These are phyloP conservation scores for Tolypeutes matacus DNA, from an alignment of 2,797 vertebrate genomes.

Conservation along the genomic window DNA sequence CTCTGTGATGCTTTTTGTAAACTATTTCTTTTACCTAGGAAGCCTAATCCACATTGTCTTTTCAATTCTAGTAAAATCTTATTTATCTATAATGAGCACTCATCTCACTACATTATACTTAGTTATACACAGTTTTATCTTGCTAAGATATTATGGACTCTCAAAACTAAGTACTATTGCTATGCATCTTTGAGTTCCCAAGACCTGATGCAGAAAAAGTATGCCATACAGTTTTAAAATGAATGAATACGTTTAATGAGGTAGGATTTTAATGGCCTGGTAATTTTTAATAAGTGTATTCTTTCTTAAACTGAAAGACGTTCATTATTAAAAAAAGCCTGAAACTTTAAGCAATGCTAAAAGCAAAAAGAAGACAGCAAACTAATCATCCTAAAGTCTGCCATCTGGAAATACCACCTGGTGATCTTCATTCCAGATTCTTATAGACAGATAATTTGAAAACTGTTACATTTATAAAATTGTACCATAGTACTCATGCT, in stretches of 20 bases:
- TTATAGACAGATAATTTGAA: too few relatives aligned
- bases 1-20: neutral
- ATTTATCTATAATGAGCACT: neutral
- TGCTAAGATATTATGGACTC: neutral
- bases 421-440: too few relatives aligned
- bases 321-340: too few relatives aligned
- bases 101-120: neutral
- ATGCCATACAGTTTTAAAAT: too few relatives aligned
- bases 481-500: too few relatives aligned
- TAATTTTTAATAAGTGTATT: neutral
- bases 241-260: neutral
- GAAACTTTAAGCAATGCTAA: too few relatives aligned
- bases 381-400: too few relatives aligned
- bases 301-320: neutral
- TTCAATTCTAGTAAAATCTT: neutral
- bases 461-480: too few relatives aligned
- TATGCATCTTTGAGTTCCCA: neutral
- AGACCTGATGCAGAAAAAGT: too few relatives aligned
- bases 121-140: neutral
- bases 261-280: neutral
- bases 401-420: too few relatives aligned
- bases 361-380: too few relatives aligned
- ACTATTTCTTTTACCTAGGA: neutral
- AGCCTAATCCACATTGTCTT: neutral
- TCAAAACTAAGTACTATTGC: neutral